Evolutionary conservation across 2,888 invertebrate genomes (phyloP).

Genomic region (Callinectes sapidus): DNA sequence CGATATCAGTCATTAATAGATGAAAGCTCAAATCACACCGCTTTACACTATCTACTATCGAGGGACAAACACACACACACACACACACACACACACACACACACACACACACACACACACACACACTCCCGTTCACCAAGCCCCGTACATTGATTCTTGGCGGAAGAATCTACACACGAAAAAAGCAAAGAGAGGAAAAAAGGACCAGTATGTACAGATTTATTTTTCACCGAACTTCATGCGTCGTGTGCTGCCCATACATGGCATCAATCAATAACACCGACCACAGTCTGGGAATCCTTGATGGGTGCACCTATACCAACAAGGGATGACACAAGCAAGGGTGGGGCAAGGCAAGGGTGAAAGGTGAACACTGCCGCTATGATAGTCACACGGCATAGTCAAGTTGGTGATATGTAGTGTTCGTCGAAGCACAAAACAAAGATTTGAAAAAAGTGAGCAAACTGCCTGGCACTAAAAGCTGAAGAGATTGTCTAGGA

Average conservation of each 20-base stretch:
- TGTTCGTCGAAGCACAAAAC: background rate
- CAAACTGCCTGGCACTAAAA: background rate
- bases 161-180: background rate
- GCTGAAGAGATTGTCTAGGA: background rate
- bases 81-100: too few relatives aligned
- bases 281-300: slow-evolving; percentile 25
- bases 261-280: background rate
- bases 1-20: background rate
- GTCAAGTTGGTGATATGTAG: background rate
- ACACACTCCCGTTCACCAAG: background rate
- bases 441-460: background rate
- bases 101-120: background rate
- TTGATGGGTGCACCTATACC: background rate
- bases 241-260: background rate
- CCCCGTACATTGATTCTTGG: background rate
- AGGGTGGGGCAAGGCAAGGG: background rate
- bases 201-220: background rate
- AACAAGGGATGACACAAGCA: background rate
- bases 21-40: background rate
- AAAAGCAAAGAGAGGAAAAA: background rate
- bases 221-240: background rate
- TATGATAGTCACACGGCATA: background rate
- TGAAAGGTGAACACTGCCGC: background rate
- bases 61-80: background rate
- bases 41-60: background rate